Evolutionary conservation across 2,888 invertebrate species (phyloP), one percentile per base, ranked within the genome.

Genomic region (Anoncus sp.): DNA sequence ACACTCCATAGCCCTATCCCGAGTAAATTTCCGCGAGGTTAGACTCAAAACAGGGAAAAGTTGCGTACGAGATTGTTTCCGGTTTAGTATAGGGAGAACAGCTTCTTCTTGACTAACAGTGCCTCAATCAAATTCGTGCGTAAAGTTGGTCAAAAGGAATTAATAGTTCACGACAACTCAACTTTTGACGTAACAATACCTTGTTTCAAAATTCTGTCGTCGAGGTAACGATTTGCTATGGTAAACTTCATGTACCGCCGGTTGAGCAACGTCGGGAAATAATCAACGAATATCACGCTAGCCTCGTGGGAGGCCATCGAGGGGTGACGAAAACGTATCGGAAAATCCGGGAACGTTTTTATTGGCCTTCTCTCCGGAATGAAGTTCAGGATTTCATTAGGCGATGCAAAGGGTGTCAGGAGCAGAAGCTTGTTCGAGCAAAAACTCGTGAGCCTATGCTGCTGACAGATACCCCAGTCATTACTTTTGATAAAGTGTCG

Each of bases 361-460:
- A 77, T 27, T 81, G 83, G 84, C 66, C 70, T 3, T 62, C 69
- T 0, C 72, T 84, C 55, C n/a, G 60, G 0, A 57, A 73, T 3
- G 75, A 82, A 5, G 73, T 84, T 0, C 53, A 60, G 4, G 35
- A 79, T 4, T 84, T 59, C 22, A 53, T 85, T 0, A 20, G 66
- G 1, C 38, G 18, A 0, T 84, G 82, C 45, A 55, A 51, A 0
- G 53, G 69, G 0, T 86, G 82, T 49, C 80, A 81, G 20, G 74
- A 81, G 16, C 67, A 79, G n/a, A 83, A 83, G 53, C 59, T 77
- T 1, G 77, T 74, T 0, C 49, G 77, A 3, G 59, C 66, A 0
- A 72, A 75, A 51, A 70, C 75, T 0, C 10, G 63, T 22, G 80
- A 81, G 35, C 82, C 84, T 0, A 67, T 86, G 80, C 60, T 82